Evolutionary conservation across 2,888 invertebrate species (phyloP), one percentile per base, ranked within the genome.

Genomic region (Sceliomorpha sp.): DNA sequence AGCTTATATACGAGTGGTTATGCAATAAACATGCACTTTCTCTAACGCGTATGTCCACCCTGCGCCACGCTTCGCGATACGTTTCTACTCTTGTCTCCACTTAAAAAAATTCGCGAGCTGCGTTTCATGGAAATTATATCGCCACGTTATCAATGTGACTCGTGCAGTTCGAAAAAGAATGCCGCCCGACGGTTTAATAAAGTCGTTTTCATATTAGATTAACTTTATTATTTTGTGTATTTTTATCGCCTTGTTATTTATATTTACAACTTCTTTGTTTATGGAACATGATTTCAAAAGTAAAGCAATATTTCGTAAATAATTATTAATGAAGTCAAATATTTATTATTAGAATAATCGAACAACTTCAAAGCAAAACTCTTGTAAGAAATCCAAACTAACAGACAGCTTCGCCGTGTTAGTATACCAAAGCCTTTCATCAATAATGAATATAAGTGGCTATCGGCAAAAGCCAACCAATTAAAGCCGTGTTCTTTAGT

Each of bases 1-100:
- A 63, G 66, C 70, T 75, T 67, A 72, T 70, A 71, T 72, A 59
- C 69, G 63, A 70, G 69, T 51, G 48, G 55, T 56, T 73, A 72
- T 56, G 71, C 73, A 73, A 76, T 73, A 76, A 76, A 76, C 75
- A 73, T 76, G 73, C 72, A 74, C 76, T 76, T 75, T 73, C 74
- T 68, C 71, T 70, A 68, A 72, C 75, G 73, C 72, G 67, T 74
- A 73, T 72, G 72, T 76, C 68, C 69, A 67, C 60, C 64, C 47
- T 60, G 39, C 42, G 44, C 8, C 64, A 44, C 15, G 36, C 39
- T 29, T 24, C 26, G 42, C 37, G 37, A 51, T 64, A 64, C 59
- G 58, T 69, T 70, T 63, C 56, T 34, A 10, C 3, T 8, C 60
- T 60, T 39, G 50, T 17, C 39, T 26, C 39, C 45, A 32, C 45